These are phyloP conservation scores for Lordiphosa fenestrarum DNA, from an alignment of 2,888 invertebrate genomes.

Conservation along the genomic window DNA sequence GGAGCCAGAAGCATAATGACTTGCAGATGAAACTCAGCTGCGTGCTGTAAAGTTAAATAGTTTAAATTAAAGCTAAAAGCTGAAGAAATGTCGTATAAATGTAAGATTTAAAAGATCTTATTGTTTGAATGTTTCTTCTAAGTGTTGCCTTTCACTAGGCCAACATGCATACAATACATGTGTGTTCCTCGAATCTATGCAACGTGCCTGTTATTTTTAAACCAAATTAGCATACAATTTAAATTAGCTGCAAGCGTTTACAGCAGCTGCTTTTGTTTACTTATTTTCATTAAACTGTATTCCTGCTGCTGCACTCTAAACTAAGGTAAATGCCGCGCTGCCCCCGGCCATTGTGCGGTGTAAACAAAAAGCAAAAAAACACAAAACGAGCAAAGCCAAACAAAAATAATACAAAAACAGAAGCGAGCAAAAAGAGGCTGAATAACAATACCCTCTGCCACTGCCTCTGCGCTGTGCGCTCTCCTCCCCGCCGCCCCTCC, in stretches of 20 bases:
- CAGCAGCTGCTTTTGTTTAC: constrained; percentile 19
- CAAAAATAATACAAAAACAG: constrained; percentile 46
- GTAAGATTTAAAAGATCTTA: too few species aligned
- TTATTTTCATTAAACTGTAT: constrained; percentile 30
- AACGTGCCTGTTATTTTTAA: neutral
- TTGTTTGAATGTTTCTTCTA: too few species aligned
- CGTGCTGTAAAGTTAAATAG: too few species aligned
- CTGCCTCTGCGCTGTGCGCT: constrained; percentile 3
- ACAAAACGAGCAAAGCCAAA: constrained; percentile 46
- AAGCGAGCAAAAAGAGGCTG: constrained; percentile 30
- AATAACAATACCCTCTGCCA: constrained; percentile 37
- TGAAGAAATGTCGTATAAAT: too few species aligned
- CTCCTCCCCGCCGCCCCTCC: neutral
- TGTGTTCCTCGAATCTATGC: too few species aligned
- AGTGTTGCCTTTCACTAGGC: too few species aligned
- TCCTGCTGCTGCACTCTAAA: constrained; percentile 24
- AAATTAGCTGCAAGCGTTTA: constrained; percentile 8
- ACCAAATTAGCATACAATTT: constrained; percentile 7
- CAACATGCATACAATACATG: too few species aligned
- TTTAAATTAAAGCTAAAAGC: too few species aligned
- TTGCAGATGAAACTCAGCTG: too few species aligned
- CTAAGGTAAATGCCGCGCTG: constrained; percentile 25
- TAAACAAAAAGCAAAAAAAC: constrained; percentile 46
- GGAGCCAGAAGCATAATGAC: too few species aligned
- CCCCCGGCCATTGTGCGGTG: constrained; percentile 41